Conservation (phyloP, 1,140 invertebrate species). For the Orchestia grillus region DNA sequence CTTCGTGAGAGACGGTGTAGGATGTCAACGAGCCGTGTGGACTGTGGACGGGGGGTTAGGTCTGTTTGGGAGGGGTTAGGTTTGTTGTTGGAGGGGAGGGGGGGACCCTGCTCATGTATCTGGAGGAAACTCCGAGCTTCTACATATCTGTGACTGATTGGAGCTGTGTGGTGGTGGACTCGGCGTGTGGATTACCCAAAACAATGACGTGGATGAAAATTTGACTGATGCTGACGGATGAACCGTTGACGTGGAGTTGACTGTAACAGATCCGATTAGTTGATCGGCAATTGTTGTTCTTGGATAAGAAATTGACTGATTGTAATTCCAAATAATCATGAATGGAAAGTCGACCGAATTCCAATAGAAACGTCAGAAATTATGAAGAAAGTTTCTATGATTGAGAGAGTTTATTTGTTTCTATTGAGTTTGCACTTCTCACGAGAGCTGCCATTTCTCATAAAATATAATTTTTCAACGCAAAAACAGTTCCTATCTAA, state of each 20-base stretch:
- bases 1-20: slow-evolving; percentile 22
- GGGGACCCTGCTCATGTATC: neutral
- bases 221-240: neutral
- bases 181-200: too few relatives aligned
- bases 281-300: neutral
- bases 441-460: too few relatives aligned
- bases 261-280: neutral
- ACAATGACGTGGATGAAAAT: neutral
- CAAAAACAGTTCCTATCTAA: too few relatives aligned
- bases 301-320: neutral
- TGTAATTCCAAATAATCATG: neutral
- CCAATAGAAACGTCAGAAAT: neutral
- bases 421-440: too few relatives aligned
- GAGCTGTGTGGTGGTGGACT: neutral
- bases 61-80: too few relatives aligned
- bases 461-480: too few relatives aligned
- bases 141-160: neutral
- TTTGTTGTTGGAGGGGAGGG: neutral
- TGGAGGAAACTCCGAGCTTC: neutral
- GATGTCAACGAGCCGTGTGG: neutral
- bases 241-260: neutral
- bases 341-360: neutral
- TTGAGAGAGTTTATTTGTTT: too few relatives aligned
- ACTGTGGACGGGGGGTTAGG: neutral
- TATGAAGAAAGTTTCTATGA: too few relatives aligned